Percentiles rank a stretch among this genome's conserved stretches.
Conservation (phyloP, 1,140 invertebrate genomes). For the Drosophila tsacasi region DNA sequence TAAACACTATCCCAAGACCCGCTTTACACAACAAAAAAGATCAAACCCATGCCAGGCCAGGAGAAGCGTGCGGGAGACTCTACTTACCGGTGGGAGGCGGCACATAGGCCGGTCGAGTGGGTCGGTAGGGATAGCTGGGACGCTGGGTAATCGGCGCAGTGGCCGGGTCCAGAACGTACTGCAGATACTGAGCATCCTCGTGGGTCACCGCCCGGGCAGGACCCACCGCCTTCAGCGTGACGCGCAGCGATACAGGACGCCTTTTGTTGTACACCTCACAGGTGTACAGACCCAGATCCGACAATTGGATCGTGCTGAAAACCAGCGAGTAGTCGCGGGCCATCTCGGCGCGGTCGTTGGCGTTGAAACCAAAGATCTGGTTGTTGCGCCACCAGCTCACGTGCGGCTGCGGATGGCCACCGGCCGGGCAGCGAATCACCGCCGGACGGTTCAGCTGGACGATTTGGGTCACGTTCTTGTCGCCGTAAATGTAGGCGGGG, state of each 20-base stretch:
- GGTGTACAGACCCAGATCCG: conserved; percentile 92
- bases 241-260: conserved; percentile 90
- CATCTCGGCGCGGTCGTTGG: conserved; percentile 91
- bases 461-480: conserved; percentile 87
- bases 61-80: conserved; percentile 45
- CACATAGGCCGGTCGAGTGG: conserved; percentile 65
- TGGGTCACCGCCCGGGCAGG: conserved; percentile 86
- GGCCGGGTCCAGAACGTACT: conserved; percentile 87
- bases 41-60: conserved; percentile 39
- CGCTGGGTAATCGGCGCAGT: conserved; percentile 69
- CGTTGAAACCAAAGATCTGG: conserved; percentile 89
- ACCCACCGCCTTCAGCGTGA: conserved; percentile 90
- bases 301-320: conserved; percentile 89
- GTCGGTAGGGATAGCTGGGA: conserved; percentile 86
- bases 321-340: conserved; percentile 90
- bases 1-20: neutral
- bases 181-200: conserved; percentile 86
- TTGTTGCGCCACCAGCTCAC: conserved; percentile 95
- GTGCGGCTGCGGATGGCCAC: conserved; percentile 92
- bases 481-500: conserved; percentile 86
- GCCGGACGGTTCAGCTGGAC: conserved; percentile 90
- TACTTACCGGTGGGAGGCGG: conserved; percentile 69
- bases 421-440: conserved; percentile 91
- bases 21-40: neutral
- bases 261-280: conserved; percentile 95